Percentiles rank a stretch among this genome's conserved stretches.
These are phyloP conservation scores for Lasius platythorax DNA, from an alignment of 2,888 invertebrate genomes.

Conservation along the genomic window DNA sequence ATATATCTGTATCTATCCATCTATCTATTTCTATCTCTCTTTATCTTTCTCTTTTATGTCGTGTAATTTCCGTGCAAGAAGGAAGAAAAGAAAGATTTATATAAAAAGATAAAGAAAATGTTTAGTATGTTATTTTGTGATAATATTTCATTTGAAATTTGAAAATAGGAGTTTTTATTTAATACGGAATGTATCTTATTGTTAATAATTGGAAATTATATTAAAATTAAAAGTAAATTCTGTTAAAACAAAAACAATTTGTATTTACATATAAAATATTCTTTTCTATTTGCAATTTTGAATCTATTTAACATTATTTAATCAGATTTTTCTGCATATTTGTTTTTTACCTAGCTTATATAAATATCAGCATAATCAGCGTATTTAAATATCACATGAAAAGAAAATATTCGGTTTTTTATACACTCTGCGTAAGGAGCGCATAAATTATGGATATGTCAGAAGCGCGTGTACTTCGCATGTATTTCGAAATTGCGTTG, in stretches of 20 bases:
- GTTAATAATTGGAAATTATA: background rate
- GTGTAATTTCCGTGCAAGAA: constrained; percentile 11
- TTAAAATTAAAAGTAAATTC: constrained; percentile 7
- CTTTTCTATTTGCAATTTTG: background rate
- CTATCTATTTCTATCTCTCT: no score
- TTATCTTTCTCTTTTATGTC: background rate
- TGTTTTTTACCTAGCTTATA: background rate
- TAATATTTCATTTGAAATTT: constrained; percentile 7
- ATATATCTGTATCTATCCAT: no score
- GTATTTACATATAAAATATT: background rate
- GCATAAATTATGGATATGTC: constrained; percentile 29
- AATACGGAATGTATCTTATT: background rate
- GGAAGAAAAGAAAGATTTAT: background rate
- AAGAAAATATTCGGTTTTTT: constrained; percentile 6
- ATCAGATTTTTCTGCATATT: background rate
- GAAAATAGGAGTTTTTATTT: background rate
- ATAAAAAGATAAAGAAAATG: background rate
- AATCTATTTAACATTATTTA: background rate
- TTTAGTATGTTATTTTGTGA: background rate
- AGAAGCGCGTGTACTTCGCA: constrained; percentile 16
- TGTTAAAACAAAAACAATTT: background rate
- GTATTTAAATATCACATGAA: constrained; percentile 1
- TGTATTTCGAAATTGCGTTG: constrained; percentile 27
- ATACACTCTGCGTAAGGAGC: background rate
- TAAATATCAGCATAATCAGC: background rate